Conservation (phyloP, 1,140 invertebrate genomes). For the Drosophila pandora region DNA sequence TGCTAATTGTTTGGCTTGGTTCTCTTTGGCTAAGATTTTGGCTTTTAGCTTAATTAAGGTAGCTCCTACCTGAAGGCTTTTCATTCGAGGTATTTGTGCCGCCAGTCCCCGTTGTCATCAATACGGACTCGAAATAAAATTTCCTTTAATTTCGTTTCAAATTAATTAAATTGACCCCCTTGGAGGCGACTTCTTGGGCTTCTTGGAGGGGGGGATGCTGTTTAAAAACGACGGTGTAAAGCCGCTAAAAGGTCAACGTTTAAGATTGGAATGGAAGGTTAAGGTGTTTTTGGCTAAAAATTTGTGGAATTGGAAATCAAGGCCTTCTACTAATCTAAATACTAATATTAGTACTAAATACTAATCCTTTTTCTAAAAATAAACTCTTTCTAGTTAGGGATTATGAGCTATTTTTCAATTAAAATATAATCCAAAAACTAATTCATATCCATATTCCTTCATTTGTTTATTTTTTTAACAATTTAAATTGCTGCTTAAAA, state of each 20-base stretch:
- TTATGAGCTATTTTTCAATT: no score
- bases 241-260: slow-evolving; percentile 24
- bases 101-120: slow-evolving; percentile 13
- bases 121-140: slow-evolving; percentile 35
- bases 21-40: slow-evolving; percentile 7
- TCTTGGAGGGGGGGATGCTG: not conserved
- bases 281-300: not conserved
- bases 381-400: no score
- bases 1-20: slow-evolving; percentile 36
- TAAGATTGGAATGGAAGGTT: not conserved
- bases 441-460: no score
- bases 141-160: slow-evolving; percentile 47
- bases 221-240: not conserved
- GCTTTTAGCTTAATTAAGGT: slow-evolving; percentile 71
- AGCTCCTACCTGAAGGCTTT: slow-evolving; percentile 10
- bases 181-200: not conserved
- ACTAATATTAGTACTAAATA: no score
- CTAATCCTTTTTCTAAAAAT: no score
- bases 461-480: not conserved
- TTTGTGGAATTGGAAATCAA: not conserved
- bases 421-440: no score
- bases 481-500: not conserved
- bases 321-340: no score
- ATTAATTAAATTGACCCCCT: slow-evolving; percentile 66
- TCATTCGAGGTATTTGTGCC: not conserved